Evolutionary conservation across 37 sponge, comb jelly and placozoan species (phyloP).

Genomic region (Crambe crambe): DNA sequence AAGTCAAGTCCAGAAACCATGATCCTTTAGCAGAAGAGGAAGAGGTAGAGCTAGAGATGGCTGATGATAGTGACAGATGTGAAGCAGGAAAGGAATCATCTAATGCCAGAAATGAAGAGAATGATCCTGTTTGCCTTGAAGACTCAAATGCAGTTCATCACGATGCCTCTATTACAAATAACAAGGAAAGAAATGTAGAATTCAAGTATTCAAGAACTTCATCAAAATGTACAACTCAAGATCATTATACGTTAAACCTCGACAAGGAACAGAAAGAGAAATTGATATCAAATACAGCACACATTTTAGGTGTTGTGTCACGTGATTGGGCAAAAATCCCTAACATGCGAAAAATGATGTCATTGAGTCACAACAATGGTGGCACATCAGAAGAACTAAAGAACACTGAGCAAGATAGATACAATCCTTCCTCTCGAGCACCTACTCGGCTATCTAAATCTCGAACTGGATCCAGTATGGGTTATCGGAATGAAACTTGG

Average conservation of each 20-base stretch:
- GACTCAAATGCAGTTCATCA: background rate
- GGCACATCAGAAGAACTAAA: background rate
- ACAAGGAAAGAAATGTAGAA: background rate
- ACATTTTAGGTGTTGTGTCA: conserved; percentile 42
- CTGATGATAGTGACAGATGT: background rate
- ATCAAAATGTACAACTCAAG: background rate
- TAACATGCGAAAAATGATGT: background rate
- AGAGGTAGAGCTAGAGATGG: conserved; percentile 12
- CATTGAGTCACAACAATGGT: background rate
- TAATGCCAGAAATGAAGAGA: background rate
- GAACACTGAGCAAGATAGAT: background rate
- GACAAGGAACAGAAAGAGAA: conserved; percentile 9
- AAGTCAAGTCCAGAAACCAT: conserved; percentile 16
- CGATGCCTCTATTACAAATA: background rate
- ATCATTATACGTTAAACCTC: background rate
- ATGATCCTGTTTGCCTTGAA: background rate
- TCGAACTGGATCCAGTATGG: background rate
- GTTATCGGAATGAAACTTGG: background rate
- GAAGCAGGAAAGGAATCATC: background rate
- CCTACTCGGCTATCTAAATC: background rate
- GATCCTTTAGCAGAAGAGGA: background rate
- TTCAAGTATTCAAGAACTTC: background rate
- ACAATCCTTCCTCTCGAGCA: background rate
- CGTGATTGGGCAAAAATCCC: conserved; percentile 37
- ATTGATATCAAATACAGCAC: conserved; percentile 30